Evolutionary conservation across 2,888 invertebrate species (phyloP).

Genomic region (Tryphoninae sp.): DNA sequence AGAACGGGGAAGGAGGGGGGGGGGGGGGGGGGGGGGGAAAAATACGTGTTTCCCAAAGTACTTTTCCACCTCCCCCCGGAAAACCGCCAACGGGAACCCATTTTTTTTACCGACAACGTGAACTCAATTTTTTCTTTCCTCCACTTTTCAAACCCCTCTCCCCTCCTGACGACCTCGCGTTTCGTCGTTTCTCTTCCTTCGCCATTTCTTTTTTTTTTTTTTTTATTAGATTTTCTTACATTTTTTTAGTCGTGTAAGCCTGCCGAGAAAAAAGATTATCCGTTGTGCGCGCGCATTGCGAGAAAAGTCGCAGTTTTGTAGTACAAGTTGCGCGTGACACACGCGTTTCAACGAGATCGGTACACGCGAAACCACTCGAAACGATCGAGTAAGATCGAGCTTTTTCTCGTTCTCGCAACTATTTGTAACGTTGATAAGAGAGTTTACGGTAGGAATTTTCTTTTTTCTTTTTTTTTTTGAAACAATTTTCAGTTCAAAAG

Average conservation of each 20-base stretch:
- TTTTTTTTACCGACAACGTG: slow-evolving; percentile 39
- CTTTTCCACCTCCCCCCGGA: slow-evolving; percentile 47
- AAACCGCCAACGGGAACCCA: slow-evolving; percentile 43
- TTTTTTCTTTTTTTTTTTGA: slow-evolving; percentile 21
- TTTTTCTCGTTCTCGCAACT: neutral
- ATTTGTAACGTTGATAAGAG: too few relatives aligned
- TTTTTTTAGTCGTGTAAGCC: neutral
- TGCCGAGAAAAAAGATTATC: neutral
- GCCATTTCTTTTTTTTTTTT: neutral
- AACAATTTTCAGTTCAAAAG: neutral
- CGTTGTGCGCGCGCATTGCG: neutral
- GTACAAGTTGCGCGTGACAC: slow-evolving; percentile 37
- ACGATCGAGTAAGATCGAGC: slow-evolving; percentile 22
- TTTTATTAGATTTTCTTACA: neutral
- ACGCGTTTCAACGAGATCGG: slow-evolving; percentile 1
- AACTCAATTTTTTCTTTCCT: slow-evolving; percentile 30
- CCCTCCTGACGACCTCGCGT: neutral
- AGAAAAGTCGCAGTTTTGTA: slow-evolving; percentile 37
- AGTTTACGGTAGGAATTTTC: neutral
- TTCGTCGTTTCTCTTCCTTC: slow-evolving; percentile 10
- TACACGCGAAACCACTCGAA: slow-evolving; percentile 24
- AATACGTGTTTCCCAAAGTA: slow-evolving; percentile 37
- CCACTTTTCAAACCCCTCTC: neutral
- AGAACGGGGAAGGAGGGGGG: too few relatives aligned
- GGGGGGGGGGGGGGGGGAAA: neutral